A percentile compares a stretch with the other conserved stretches of the same genome.
Evolutionary conservation across 2,113 vertebrate genomes (phyloP).

Genomic region (Ictalurus punctatus): DNA sequence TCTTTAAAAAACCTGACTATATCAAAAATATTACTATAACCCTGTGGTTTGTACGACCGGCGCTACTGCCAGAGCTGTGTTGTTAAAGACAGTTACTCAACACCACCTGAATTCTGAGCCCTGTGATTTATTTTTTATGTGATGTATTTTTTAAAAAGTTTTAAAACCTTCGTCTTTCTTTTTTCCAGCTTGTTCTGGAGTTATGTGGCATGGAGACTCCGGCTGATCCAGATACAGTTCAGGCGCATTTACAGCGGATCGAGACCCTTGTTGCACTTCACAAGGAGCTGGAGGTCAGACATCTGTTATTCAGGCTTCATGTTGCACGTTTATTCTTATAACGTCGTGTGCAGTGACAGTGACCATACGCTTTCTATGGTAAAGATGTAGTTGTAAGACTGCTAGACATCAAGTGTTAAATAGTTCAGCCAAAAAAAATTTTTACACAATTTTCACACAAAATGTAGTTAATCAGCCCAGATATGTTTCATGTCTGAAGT

Average conservation of each 20-base stretch:
- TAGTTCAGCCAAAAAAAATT: not conserved
- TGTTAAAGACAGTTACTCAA: not conserved
- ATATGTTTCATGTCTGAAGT: not conserved
- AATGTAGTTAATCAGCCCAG: not conserved
- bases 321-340: not conserved
- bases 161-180: not conserved
- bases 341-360: not conserved
- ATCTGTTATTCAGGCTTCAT: not conserved
- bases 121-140: no score
- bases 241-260: conserved; percentile 62
- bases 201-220: conserved; percentile 60
- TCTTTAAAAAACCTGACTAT: not conserved
- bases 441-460: not conserved
- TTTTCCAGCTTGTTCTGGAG: conserved; percentile 68
- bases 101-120: not conserved
- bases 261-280: conserved; percentile 44
- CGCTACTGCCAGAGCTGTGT: not conserved
- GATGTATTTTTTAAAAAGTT: not conserved
- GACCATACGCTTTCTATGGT: not conserved
- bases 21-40: not conserved
- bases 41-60: not conserved
- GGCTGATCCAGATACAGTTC: conserved; percentile 59
- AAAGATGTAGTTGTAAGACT: not conserved
- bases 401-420: not conserved
- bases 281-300: conserved; percentile 48